These are phyloP conservation scores for Drosophila paracracens DNA, from an alignment of 2,888 invertebrate species.

Conservation along the genomic window DNA sequence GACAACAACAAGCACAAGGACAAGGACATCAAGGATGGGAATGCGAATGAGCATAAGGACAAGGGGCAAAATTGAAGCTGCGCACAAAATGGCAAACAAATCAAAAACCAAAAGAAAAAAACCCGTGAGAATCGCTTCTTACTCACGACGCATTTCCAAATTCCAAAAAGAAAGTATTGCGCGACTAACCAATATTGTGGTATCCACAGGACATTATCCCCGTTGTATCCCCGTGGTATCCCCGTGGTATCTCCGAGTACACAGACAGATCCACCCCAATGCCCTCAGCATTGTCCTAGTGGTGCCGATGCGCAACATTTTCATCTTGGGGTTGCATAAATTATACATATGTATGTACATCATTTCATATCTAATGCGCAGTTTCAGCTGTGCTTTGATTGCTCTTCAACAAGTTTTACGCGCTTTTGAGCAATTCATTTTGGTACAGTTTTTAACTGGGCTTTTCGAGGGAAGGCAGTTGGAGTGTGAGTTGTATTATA, in stretches of 20 bases:
- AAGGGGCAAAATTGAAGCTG: conserved; percentile 32
- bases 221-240: neutral
- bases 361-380: conserved; percentile 57
- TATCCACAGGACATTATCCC: conserved; percentile 40
- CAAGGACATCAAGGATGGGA: conserved; percentile 15
- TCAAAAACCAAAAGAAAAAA: conserved; percentile 25
- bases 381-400: conserved; percentile 47
- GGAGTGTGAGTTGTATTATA: neutral
- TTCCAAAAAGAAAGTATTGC: conserved; percentile 27
- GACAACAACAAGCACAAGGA: conserved; percentile 42
- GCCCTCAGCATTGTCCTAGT: conserved; percentile 17
- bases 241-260: neutral
- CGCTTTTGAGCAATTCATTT: conserved; percentile 58
- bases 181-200: conserved; percentile 51
- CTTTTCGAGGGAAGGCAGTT: neutral
- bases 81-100: conserved; percentile 49
- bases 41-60: conserved; percentile 40
- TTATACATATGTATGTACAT: conserved; percentile 33
- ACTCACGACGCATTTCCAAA: conserved; percentile 56
- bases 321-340: conserved; percentile 71
- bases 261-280: conserved; percentile 58
- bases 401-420: conserved; percentile 71
- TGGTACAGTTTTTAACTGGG: conserved; percentile 64
- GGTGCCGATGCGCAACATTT: conserved; percentile 29
- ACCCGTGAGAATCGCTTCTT: conserved; percentile 61